Evolutionary conservation across 2,888 invertebrate species (phyloP).

Genomic region (Leptinotarsa rubiginosa): DNA sequence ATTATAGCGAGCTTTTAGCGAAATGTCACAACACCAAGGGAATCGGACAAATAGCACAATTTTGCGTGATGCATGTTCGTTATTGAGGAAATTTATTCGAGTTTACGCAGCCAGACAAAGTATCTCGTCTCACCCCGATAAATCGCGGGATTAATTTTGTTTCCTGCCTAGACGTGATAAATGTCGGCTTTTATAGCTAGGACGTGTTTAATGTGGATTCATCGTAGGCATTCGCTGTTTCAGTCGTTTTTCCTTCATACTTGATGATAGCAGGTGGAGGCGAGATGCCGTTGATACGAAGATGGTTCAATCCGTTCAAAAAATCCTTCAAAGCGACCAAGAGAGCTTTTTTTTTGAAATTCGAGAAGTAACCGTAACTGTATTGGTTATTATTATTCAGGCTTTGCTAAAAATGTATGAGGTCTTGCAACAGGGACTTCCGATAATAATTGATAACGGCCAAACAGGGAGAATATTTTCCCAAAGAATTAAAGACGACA

Average conservation of each 20-base stretch:
- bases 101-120: constrained; percentile 25
- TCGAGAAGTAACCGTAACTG: too few relatives aligned
- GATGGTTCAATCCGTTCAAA: neutral
- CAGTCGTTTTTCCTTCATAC: neutral
- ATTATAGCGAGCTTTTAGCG: constrained; percentile 43
- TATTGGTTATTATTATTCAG: too few relatives aligned
- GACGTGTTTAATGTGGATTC: constrained; percentile 7
- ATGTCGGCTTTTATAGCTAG: constrained; percentile 4
- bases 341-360: neutral
- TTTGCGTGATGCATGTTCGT: constrained; percentile 46
- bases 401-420: too few relatives aligned
- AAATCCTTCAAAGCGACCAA: too few relatives aligned
- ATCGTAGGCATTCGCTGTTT: neutral
- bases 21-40: constrained; percentile 47
- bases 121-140: constrained; percentile 41
- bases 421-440: too few relatives aligned
- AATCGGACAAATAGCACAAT: constrained; percentile 50
- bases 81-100: constrained; percentile 45
- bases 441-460: too few relatives aligned
- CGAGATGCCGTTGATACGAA: neutral
- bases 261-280: constrained; percentile 6
- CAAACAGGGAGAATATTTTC: too few relatives aligned
- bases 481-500: too few relatives aligned
- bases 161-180: constrained; percentile 14
- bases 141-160: constrained; percentile 33